These are phyloP conservation scores for Eidolon helvum DNA, from an alignment of 2,113 vertebrate genomes.

Conservation along the genomic window DNA sequence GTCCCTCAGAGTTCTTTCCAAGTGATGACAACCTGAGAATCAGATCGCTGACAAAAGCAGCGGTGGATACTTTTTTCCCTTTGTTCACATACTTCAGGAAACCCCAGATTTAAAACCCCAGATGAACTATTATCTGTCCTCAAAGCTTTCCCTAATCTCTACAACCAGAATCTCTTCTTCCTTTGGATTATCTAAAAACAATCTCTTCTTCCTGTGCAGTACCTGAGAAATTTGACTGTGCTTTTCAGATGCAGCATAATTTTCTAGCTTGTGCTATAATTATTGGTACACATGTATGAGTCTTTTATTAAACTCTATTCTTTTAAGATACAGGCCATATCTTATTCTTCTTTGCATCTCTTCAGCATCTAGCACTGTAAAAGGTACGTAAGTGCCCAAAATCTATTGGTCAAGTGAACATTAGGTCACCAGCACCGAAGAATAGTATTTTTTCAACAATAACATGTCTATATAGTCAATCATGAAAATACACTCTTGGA, in stretches of 20 bases:
- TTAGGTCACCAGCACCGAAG: not conserved
- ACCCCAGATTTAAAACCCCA: not conserved
- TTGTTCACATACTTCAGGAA: not conserved
- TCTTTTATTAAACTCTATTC: not conserved
- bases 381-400: not conserved
- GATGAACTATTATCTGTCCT: not conserved
- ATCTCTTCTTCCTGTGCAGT: not conserved
- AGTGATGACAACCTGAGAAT: not conserved
- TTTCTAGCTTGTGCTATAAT: constrained; percentile 11
- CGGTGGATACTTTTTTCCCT: not conserved
- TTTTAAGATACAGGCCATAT: not conserved
- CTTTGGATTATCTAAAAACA: not conserved
- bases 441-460: not conserved
- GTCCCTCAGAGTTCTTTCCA: not conserved
- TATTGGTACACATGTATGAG: not conserved
- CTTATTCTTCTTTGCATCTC: not conserved
- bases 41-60: not conserved
- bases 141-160: not conserved
- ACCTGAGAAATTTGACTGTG: not conserved
- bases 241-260: not conserved
- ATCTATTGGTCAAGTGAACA: constrained; percentile 4
- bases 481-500: not conserved
- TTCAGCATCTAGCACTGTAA: not conserved
- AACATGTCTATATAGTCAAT: not conserved
- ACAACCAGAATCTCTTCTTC: not conserved